Evolutionary conservation across 2,113 vertebrate species (phyloP).

Genomic region (Tautogolabrus adspersus): DNA sequence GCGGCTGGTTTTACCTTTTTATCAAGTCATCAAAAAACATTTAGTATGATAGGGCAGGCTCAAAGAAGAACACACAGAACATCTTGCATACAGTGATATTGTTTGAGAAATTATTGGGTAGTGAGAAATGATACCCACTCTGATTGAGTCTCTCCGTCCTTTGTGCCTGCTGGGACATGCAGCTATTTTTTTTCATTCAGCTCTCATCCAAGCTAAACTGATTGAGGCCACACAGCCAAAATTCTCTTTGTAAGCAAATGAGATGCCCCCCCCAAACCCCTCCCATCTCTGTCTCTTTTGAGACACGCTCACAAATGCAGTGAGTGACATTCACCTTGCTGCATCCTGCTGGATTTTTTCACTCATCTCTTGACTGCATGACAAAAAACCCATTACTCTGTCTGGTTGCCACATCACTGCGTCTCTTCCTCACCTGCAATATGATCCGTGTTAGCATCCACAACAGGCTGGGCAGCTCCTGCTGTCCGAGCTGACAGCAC

Average conservation of each 20-base stretch:
- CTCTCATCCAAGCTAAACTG: slow-evolving; percentile 57
- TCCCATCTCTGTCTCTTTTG: not conserved
- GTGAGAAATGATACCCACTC: slow-evolving; percentile 15
- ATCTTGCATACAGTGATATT: slow-evolving; percentile 11
- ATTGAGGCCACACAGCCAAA: slow-evolving; percentile 56
- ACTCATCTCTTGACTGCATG: slow-evolving; percentile 30
- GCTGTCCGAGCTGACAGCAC: slow-evolving; percentile 47
- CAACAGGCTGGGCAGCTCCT: slow-evolving; percentile 51
- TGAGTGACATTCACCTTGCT: slow-evolving; percentile 46
- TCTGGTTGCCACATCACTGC: slow-evolving; percentile 58
- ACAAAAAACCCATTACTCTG: slow-evolving; percentile 60
- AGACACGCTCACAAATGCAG: not conserved
- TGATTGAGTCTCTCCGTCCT: slow-evolving; percentile 32
- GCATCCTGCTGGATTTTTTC: slow-evolving; percentile 32
- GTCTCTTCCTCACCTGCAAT: slow-evolving; percentile 63
- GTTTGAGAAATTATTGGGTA: slow-evolving; percentile 14
- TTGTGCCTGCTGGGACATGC: slow-evolving; percentile 38
- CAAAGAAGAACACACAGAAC: not conserved
- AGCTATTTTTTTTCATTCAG: slow-evolving; percentile 32
- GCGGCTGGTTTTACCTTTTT: not conserved
- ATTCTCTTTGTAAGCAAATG: slow-evolving; percentile 66
- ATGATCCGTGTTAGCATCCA: slow-evolving; percentile 72
- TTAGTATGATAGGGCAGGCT: not conserved
- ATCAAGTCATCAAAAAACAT: not conserved
- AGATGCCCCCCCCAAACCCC: not conserved